These are phyloP conservation scores for Diplosoma virens DNA, from an alignment of 23 tunicate genomes.

Conservation along the genomic window DNA sequence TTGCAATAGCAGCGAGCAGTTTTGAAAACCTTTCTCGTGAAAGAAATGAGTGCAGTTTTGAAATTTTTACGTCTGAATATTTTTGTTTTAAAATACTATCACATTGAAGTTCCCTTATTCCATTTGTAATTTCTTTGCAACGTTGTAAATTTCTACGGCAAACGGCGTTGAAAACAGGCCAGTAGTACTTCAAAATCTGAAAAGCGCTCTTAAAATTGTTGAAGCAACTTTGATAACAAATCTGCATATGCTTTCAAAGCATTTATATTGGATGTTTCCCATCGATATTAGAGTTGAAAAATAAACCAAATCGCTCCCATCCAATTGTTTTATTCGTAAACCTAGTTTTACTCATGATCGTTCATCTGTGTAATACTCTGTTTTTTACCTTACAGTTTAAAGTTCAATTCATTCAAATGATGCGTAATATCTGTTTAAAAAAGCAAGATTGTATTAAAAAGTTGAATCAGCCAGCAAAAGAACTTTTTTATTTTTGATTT, in stretches of 20 bases:
- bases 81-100: too few relatives aligned
- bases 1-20: constrained; percentile 15
- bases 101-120: constrained; percentile 16
- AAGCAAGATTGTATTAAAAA: constrained; percentile 46
- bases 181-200: constrained; percentile 9
- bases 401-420: constrained; percentile 29
- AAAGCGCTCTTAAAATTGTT: constrained; percentile 30
- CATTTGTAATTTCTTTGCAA: constrained; percentile 39
- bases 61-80: constrained; percentile 36
- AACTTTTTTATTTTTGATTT: constrained; percentile 35
- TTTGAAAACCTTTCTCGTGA: constrained; percentile 33
- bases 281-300: constrained; percentile 21
- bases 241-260: constrained; percentile 11
- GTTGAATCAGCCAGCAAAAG: constrained; percentile 35
- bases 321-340: constrained; percentile 35
- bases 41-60: constrained; percentile 24
- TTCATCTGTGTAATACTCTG: constrained; percentile 38
- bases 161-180: constrained; percentile 26
- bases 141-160: constrained; percentile 38
- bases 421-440: constrained; percentile 34
- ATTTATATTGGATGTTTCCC: too few relatives aligned
- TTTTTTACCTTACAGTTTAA: constrained; percentile 40
- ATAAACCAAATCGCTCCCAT: constrained; percentile 18
- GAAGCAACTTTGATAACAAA: constrained; percentile 36
- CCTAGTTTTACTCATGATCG: constrained; percentile 34